Conservation (phyloP, 2,113 vertebrate species). For the Phrynosoma blainvillii region DNA sequence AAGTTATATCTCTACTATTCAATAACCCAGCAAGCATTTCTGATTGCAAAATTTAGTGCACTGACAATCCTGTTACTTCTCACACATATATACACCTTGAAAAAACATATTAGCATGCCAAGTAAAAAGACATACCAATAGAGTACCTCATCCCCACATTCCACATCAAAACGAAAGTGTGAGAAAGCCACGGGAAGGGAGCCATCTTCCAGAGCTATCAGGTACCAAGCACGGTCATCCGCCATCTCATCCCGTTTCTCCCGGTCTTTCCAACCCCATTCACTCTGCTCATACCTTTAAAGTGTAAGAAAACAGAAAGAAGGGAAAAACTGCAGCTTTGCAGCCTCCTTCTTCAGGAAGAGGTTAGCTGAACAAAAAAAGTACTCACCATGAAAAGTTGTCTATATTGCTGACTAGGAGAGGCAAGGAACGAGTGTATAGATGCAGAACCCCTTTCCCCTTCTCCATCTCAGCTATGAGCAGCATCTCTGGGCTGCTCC, state of each 20-base stretch:
- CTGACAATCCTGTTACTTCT: background rate
- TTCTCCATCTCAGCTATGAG: background rate
- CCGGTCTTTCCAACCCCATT: slow-evolving; percentile 95
- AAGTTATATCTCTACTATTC: background rate
- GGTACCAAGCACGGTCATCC: slow-evolving; percentile 92
- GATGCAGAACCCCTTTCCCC: no score
- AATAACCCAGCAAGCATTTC: no score
- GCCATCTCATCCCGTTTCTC: slow-evolving; percentile 93
- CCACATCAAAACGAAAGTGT: slow-evolving; percentile 93
- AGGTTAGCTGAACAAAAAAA: background rate
- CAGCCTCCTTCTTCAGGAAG: background rate
- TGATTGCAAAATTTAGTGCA: background rate
- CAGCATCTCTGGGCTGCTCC: background rate
- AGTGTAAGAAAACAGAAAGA: background rate
- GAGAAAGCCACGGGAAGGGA: slow-evolving; percentile 87
- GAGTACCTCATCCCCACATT: slow-evolving; percentile 91
- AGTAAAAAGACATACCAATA: slow-evolving; percentile 83
- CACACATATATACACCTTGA: background rate
- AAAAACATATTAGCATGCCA: no score
- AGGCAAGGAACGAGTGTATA: background rate
- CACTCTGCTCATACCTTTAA: slow-evolving; percentile 89
- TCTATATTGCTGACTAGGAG: no score
- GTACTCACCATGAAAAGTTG: background rate
- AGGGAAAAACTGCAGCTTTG: background rate
- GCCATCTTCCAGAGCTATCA: slow-evolving; percentile 84